Percentiles rank a stretch among this genome's conserved stretches.
These are phyloP conservation scores for Cercocebus atys DNA, from an alignment of 2,113 vertebrate genomes.

Conservation along the genomic window DNA sequence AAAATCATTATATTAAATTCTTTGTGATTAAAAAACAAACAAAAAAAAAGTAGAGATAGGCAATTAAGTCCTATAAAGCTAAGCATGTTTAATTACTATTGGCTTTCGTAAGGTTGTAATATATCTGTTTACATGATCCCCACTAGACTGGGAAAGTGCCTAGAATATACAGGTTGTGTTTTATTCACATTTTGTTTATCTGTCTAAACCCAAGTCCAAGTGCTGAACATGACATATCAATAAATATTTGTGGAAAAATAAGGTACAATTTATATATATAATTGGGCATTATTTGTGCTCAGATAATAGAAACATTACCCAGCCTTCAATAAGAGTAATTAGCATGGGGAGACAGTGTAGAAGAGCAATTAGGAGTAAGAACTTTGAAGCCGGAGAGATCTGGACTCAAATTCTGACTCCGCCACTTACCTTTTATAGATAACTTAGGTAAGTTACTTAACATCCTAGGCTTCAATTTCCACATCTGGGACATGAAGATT, in stretches of 20 bases:
- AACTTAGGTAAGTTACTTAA: not conserved
- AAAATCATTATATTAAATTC: conserved; percentile 36
- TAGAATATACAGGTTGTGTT: not conserved
- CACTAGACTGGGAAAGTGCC: not conserved
- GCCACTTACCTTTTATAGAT: not conserved
- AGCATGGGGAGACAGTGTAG: not conserved
- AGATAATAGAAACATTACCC: not conserved
- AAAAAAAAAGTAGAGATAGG: conserved; percentile 3
- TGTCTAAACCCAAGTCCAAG: not conserved
- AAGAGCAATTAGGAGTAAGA: not conserved
- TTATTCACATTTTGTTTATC: not conserved
- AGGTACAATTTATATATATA: not conserved
- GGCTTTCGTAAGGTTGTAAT: not conserved
- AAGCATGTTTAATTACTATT: not conserved
- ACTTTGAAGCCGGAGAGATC: not conserved
- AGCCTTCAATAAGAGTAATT: not conserved
- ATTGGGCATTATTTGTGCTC: not conserved
- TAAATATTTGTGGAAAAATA: not conserved
- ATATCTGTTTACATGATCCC: not conserved
- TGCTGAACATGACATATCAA: not conserved
- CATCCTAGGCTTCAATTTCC: not conserved
- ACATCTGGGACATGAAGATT: not conserved
- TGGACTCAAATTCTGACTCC: not conserved
- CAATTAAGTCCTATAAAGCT: not conserved
- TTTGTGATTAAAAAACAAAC: not conserved